phyloP scores from a whole-genome alignment of 1,140 invertebrate genomes.

The Triops longicaudatus region DNA sequence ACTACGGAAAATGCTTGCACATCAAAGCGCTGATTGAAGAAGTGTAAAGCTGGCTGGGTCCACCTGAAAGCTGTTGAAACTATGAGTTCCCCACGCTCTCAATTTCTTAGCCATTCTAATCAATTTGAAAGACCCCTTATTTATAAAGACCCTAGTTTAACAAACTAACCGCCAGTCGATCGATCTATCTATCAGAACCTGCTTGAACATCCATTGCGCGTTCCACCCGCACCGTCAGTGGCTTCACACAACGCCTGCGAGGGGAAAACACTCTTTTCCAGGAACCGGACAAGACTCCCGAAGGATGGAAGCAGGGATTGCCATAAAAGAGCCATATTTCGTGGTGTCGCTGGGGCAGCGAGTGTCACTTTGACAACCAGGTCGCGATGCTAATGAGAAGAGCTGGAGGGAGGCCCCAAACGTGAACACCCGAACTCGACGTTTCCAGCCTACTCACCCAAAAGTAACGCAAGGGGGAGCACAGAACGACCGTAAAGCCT shows the following conservation, averaged over 20 bases:
- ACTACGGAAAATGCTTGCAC: not conserved
- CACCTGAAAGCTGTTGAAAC: too few species aligned
- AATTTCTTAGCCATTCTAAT: not conserved
- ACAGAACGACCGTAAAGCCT: not conserved
- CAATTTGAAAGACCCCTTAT: not conserved
- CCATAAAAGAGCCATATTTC: slow-evolving; percentile 15
- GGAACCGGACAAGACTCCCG: not conserved
- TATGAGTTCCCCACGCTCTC: not conserved
- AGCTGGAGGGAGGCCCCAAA: not conserved
- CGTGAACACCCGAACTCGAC: not conserved
- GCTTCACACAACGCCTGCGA: not conserved
- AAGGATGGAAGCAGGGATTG: not conserved
- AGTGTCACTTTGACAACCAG: slow-evolving; percentile 14
- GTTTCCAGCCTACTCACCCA: not conserved
- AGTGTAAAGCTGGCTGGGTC: not conserved
- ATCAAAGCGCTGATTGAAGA: not conserved
- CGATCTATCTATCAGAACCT: slow-evolving; percentile 3
- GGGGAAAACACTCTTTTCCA: not conserved
- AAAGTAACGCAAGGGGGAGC: slow-evolving; percentile 10
- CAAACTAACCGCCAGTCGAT: not conserved
- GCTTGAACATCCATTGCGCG: not conserved
- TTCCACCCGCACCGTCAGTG: not conserved
- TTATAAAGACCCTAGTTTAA: not conserved
- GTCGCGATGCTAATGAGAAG: slow-evolving; percentile 2
- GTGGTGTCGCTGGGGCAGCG: not conserved